phyloP scores from a whole-genome alignment of 1,140 invertebrate genomes.

The Portunus trituberculatus region DNA sequence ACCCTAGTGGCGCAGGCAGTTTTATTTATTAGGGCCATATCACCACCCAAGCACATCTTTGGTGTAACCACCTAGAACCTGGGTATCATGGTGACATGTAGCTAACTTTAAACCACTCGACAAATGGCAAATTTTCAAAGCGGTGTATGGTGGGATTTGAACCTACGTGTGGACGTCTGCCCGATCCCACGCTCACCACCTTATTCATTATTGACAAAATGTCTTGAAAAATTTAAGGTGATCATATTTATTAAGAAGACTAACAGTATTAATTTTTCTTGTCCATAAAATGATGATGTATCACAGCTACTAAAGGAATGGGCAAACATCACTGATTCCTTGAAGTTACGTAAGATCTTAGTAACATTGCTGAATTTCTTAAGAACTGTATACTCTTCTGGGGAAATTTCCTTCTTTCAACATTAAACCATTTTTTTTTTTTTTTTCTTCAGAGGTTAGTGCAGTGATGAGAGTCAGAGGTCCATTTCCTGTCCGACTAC shows the following conservation, averaged over 20 bases:
- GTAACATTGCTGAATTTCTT: constrained; percentile 8
- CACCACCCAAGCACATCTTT: too few species aligned
- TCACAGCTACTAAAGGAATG: constrained; percentile 52
- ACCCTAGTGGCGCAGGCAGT: too few species aligned
- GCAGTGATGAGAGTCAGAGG: constrained; percentile 32
- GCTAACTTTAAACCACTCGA: too few species aligned
- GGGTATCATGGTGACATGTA: too few species aligned
- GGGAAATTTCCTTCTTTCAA: constrained; percentile 51
- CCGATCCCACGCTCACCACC: too few species aligned
- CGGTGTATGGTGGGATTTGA: too few species aligned
- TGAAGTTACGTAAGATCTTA: constrained; percentile 37
- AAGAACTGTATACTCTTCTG: constrained; percentile 39
- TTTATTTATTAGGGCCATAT: too few species aligned
- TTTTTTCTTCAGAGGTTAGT: constrained; percentile 35
- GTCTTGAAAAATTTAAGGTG: not conserved
- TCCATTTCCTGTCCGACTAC: constrained; percentile 51
- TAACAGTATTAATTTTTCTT: constrained; percentile 41
- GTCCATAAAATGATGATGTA: constrained; percentile 39
- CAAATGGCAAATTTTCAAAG: too few species aligned
- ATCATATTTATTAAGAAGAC: constrained; percentile 54
- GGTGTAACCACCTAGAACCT: too few species aligned
- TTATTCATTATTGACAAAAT: constrained; percentile 44
- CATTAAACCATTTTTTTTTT: constrained; percentile 15
- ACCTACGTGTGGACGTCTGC: too few species aligned
- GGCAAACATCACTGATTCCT: constrained; percentile 29